Evolutionary conservation across 2,797 vertebrate species (phyloP), one percentile per base, ranked within the genome.

Genomic region (Macroramphosus scolopax): DNA sequence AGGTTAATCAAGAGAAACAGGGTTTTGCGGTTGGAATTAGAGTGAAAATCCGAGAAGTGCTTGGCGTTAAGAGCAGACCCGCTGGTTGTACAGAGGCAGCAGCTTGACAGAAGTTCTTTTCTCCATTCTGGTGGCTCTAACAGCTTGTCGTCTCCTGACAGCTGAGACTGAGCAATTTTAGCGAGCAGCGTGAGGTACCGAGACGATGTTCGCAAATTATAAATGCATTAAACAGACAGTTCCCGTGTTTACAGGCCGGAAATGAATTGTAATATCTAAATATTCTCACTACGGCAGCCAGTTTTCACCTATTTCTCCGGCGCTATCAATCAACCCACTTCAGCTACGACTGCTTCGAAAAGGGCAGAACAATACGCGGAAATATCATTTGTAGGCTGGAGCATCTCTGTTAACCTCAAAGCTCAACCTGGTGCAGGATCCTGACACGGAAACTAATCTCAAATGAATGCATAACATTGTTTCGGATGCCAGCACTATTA

Each of bases 21-120:
- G 22, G 34, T 39, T 18, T 36, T 68, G 60, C 14, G 48, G 51
- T 54, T 74, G 59, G 57, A 48, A 46, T 25, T 16, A 2, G 24
- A 73, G 54, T 45, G 57, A 61, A 52, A 74, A 75, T 78, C 30
- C 54, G 64, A 75, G 49, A 50, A 46, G 61, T 31, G 65, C 28
- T 13, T 37, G 24, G 48, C 1, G 51, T 76, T 77, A 75, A 75
- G 62, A 70, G 63, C 3, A 9, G 28, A 22, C n/a, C n/a, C n/a
- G n/a, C n/a, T n/a, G n/a, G n/a, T n/a, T n/a, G 20, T 22, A 22
- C 6, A 6, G 6, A 6, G 32, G 32, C 49, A 53, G 63, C 25
- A 56, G 55, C 63, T 57, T 55, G 53, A 54, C 48, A 60, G 48
- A 51, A 6, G 49, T 51, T 66, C 41, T 64, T 37, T 42, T 51